Evolutionary conservation across 2,113 vertebrate species (phyloP).

Genomic region (Mellivora capensis): DNA sequence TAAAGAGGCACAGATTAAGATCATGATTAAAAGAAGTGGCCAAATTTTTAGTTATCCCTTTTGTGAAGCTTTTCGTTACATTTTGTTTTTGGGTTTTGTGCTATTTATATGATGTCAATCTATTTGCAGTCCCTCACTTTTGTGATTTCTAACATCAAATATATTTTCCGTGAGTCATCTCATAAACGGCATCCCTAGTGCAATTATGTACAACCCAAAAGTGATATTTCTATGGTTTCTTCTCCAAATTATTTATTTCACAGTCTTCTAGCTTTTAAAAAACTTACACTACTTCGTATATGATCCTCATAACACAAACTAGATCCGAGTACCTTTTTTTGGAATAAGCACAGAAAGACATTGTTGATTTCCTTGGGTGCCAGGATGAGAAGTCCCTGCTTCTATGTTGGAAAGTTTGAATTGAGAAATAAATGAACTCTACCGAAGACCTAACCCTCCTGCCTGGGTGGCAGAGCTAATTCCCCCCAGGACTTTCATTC

Average conservation of each 20-base stretch:
- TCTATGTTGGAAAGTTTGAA: not conserved
- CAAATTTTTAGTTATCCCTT: not conserved
- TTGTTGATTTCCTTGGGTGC: not conserved
- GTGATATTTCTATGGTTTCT: not conserved
- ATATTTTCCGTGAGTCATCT: not conserved
- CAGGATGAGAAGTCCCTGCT: not conserved
- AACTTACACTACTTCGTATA: not conserved
- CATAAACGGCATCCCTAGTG: not conserved
- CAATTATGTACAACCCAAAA: not conserved
- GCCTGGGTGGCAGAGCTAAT: not conserved
- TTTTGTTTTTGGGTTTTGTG: not conserved
- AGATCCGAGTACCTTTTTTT: not conserved
- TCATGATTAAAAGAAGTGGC: not conserved
- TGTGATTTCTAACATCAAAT: not conserved
- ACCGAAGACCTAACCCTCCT: not conserved
- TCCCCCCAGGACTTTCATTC: not conserved
- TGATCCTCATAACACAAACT: not conserved
- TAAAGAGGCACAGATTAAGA: not conserved
- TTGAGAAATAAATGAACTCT: not conserved
- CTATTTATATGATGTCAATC: not conserved
- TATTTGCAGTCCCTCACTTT: not conserved
- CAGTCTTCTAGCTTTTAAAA: not conserved
- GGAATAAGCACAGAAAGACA: not conserved
- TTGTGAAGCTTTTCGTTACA: not conserved
- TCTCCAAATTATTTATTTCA: not conserved